phyloP scores from a whole-genome alignment of 2,113 vertebrate genomes.

The Panthera tigris region DNA sequence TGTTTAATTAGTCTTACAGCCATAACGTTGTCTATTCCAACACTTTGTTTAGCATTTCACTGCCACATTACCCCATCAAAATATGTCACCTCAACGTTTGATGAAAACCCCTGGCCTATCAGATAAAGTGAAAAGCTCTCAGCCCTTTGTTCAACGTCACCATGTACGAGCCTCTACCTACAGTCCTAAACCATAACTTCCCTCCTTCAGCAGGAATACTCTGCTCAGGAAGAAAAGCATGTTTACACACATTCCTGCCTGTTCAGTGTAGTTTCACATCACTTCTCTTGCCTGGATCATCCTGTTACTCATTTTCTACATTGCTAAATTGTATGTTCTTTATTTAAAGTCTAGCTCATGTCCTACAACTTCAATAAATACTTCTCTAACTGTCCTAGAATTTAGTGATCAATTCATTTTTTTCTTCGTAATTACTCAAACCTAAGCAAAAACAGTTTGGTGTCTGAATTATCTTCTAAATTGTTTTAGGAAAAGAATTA shows the following conservation, averaged over 20 bases:
- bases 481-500: not conserved
- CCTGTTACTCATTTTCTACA: not conserved
- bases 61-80: not conserved
- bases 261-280: not conserved
- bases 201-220: not conserved
- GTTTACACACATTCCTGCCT: not conserved
- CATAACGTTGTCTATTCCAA: not conserved
- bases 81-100: not conserved
- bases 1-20: not conserved
- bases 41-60: not conserved
- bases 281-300: not conserved
- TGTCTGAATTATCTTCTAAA: not conserved
- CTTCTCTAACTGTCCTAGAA: not conserved
- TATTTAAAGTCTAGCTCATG: not conserved
- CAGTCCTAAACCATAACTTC: not conserved
- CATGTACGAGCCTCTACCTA: not conserved
- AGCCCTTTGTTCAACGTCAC: not conserved
- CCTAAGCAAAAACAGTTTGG: not conserved
- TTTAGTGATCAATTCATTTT: not conserved
- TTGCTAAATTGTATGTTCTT: not conserved
- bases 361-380: not conserved
- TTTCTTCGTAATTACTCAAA: not conserved
- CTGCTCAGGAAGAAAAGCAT: not conserved
- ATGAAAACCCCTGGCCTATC: not conserved
- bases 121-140: not conserved